Base-by-base conservation (phyloP, 2,113 vertebrate genomes). In the Syngnathus floridae region DNA sequence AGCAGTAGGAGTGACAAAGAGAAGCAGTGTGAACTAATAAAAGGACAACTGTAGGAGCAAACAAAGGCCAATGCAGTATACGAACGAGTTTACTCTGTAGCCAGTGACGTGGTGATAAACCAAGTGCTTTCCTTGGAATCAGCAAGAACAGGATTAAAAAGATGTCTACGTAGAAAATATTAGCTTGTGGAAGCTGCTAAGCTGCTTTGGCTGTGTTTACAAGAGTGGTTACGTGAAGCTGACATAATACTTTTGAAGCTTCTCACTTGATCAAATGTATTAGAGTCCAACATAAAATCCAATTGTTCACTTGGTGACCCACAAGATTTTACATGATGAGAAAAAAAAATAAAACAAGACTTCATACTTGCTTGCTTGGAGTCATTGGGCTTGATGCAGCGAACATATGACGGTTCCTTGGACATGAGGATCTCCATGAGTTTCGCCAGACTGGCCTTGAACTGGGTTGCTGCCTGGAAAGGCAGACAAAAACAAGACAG, bases 401-500 rank as follows among this genome's bases (percentile, higher is more conserved):
- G 95, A 38, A 99, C 87, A 52, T 99, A 99, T 8, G 97, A 96
- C 0, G 97, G 97, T 19, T 99, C 95, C 90, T 99, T 99, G 46
- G 96, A 99, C 93, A 96, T 95, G 57, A 99, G 92, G 76, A 98
- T 99, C 86, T 99, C 96, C 91, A 99, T 97, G 43, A 99, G 90
- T 72, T 97, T 95, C 36, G 94, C 84, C 74, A 99, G 92, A 74
- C 97, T 99, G 83, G 88, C 91, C 86, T 98, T 99, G 88, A 99
- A 99, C 88, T 99, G 97, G 22, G 97, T 96, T 72, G 95, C 95
- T 40, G 94, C 94, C 97, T 99, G 85, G 36, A 71, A 6, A 59
- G 68, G 41, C 66, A 81, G 68, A 82, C 76, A 69, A 64, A 62
- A 57, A 60, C 37, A 62, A 13, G 7, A 21, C 38, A 41, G 51